Conservation (phyloP, 2,797 vertebrate species). For the Phrynocephalus forsythii region DNA sequence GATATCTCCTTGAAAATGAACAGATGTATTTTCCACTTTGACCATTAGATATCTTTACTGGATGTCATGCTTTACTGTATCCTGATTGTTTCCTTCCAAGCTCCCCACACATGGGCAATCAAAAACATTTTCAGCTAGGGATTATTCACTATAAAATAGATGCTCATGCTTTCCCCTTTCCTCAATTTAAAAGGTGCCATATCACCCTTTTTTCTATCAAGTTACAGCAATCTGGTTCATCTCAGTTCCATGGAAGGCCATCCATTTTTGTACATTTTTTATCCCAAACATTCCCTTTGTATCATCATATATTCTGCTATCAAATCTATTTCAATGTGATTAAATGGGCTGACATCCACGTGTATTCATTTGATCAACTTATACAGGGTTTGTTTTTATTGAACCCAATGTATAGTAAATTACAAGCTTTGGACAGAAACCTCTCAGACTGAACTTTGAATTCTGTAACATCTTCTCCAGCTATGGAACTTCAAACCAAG, state of each 20-base stretch:
- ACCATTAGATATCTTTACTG: too few species aligned
- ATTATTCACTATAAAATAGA: not conserved
- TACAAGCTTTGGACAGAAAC: not conserved
- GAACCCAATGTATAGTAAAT: too few species aligned
- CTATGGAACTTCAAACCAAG: not conserved
- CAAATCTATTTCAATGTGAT: not conserved
- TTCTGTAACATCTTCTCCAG: not conserved
- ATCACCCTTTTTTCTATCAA: not conserved
- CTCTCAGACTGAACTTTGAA: not conserved
- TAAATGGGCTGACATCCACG: not conserved
- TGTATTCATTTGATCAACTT: not conserved
- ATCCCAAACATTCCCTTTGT: not conserved
- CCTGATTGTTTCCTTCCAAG: not conserved
- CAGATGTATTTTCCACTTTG: too few species aligned
- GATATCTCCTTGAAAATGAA: too few species aligned
- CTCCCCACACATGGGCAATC: not conserved
- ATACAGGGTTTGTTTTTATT: too few species aligned
- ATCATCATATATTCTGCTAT: not conserved
- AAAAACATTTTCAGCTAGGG: not conserved
- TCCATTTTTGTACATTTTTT: not conserved
- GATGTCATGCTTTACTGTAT: not conserved
- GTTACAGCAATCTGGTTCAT: not conserved
- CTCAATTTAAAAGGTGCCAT: not conserved
- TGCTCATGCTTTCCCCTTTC: not conserved
- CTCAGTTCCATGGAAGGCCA: not conserved